Conservation (phyloP, 2,888 invertebrate species). For the Hyppa rectilinea region DNA sequence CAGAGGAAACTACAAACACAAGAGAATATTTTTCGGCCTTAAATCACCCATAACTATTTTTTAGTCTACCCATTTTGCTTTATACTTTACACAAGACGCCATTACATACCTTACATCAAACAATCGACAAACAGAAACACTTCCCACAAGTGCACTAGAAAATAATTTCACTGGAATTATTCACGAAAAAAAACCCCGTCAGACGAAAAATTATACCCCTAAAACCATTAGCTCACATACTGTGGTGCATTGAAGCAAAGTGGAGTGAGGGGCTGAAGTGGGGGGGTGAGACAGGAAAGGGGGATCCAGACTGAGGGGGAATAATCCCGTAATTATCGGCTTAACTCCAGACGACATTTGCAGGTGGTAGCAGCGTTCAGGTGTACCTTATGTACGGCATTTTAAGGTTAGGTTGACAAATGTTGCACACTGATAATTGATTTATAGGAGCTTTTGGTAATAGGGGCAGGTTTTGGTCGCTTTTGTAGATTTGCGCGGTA, state of each 20-base stretch:
- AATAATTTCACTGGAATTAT: slow-evolving; percentile 79
- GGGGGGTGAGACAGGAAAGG: slow-evolving; percentile 74
- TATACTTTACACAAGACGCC: slow-evolving; percentile 35
- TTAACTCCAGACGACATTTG: slow-evolving; percentile 88
- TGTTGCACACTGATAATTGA: slow-evolving; percentile 79
- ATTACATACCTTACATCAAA: slow-evolving; percentile 67
- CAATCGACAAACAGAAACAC: slow-evolving; percentile 71
- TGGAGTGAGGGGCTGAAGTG: slow-evolving; percentile 79
- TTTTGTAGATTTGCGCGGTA: slow-evolving; percentile 55
- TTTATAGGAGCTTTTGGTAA: slow-evolving; percentile 77
- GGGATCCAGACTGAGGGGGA: slow-evolving; percentile 72
- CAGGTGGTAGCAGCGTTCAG: slow-evolving; percentile 84
- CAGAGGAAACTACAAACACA: neutral
- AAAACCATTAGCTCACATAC: slow-evolving; percentile 88
- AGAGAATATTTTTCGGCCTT: neutral
- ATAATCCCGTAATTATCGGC: slow-evolving; percentile 90
- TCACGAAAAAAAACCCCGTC: slow-evolving; percentile 80
- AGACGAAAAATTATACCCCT: slow-evolving; percentile 86
- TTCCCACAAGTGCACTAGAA: slow-evolving; percentile 68
- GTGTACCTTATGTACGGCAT: slow-evolving; percentile 72
- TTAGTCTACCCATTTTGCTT: neutral
- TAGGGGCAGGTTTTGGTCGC: slow-evolving; percentile 64
- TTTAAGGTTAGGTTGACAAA: slow-evolving; percentile 80
- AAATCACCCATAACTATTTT: neutral
- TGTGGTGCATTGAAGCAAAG: slow-evolving; percentile 84